Base-by-base conservation (phyloP, 2,888 invertebrate genomes). In the Cephus sareptanus region DNA sequence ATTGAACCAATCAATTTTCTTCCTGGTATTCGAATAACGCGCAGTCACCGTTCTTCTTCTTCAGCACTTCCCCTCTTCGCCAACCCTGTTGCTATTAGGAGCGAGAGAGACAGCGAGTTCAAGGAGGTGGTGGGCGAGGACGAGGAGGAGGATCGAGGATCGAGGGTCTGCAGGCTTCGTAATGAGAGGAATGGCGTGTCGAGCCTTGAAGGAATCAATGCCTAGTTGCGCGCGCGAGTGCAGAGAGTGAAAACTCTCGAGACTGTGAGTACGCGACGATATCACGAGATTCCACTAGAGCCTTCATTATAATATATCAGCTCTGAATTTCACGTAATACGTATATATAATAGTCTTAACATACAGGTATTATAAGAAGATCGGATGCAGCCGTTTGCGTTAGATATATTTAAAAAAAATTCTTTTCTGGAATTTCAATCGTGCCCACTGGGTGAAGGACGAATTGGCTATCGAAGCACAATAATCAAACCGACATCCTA, bases 401-500 rank as follows among this genome's bases (percentile, higher is more conserved):
- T 56, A 9, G 56, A 56, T 56, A 23, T 56, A 23, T 56, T 40
- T 40, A 4, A 0, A 23, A 23, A 56, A 23, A 56, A 23, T 23
- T 6, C 1, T 56, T 23, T 56, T 56, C 9, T 23, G 9, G 2
- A 56, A 56, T 23, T 23, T 23, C 56, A 56, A 56, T 23, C 56
- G 9, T 9, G 23, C 9, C 23, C 6, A 56, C 40, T 40, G 15
- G 40, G 40, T 15, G 40, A 23, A 15, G 40, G 15, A 4, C 23
- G 56, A 23, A 1, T 56, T 56, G 56, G 23, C 56, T 56, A 56
- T 56, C 56, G 82, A 84, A 81, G 79, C 81, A 87, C 85, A 87
- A 88, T 88, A 85, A 86, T 82, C 79, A 75, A 74, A 73, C 71
- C 73, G 75, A 56, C 56, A 79, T 77, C 80, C 80, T 77, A 82